Conservation (phyloP, 2,888 invertebrate genomes). For the Oligia strigilis region DNA sequence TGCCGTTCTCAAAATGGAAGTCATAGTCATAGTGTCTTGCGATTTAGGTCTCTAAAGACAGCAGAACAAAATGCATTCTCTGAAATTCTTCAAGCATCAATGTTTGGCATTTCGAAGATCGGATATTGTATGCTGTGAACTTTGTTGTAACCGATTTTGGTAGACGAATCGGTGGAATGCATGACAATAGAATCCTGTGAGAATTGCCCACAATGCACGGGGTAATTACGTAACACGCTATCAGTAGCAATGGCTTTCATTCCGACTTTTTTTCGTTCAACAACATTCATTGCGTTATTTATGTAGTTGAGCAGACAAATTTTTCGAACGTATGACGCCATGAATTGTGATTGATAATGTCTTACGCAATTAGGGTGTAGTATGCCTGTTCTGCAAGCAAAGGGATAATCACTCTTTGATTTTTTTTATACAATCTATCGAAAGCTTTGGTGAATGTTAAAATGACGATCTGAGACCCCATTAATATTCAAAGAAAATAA, state of each 20-base stretch:
- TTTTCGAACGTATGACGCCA: background rate
- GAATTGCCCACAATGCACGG: background rate
- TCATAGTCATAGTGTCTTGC: background rate
- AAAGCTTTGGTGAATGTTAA: slow-evolving; percentile 12
- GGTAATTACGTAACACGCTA: background rate
- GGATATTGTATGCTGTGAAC: background rate
- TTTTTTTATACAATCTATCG: background rate
- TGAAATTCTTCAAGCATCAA: slow-evolving; percentile 19
- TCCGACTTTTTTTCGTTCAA: background rate
- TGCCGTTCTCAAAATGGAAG: background rate
- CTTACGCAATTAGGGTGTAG: background rate
- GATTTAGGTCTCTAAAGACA: background rate
- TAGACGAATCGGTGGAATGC: slow-evolving; percentile 3
- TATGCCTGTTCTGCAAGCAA: background rate
- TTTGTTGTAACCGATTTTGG: slow-evolving; percentile 3
- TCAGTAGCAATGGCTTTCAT: background rate
- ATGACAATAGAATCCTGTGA: background rate
- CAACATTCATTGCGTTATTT: background rate
- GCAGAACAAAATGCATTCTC: slow-evolving; percentile 9
- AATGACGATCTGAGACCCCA: slow-evolving; percentile 19
- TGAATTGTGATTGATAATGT: background rate
- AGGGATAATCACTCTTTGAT: background rate
- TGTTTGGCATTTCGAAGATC: slow-evolving; percentile 24
- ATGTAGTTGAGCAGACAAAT: background rate
- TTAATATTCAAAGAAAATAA: slow-evolving; percentile 54